Evolutionary conservation across 2,113 vertebrate species (phyloP), one percentile per base, ranked within the genome.

Genomic region (Nestor notabilis): DNA sequence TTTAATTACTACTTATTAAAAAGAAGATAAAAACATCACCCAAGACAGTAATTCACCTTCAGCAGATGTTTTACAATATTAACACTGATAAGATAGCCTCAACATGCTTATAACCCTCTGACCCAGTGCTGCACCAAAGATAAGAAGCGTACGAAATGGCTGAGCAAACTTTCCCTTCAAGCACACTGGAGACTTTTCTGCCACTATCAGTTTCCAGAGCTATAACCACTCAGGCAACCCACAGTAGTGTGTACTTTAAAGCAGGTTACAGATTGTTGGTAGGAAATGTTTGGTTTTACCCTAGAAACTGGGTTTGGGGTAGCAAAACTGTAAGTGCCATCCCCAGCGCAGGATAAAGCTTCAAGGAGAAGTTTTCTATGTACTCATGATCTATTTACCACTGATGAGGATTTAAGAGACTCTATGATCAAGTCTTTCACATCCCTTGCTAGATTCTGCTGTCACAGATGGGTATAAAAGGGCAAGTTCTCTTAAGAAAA

Each of bases 41-140:
- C 52, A 23, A 71, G 19, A 29, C 2, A 61, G 25, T 21, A 47
- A 65, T 8, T 68, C 28, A 21, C 58, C 33, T 50, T 50, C 41
- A 10, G 56, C 13, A 63, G 37, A 10, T 11, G 2, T 63, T 65
- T 83, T 50, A 0, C 5, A 43, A 19, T 2, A 6, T 3, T 35
- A 46, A 33, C 37, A 17, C 43, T 5, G 43, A 19, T 39, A n/a
- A 39, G 47, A 70, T 13, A 7, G 8, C n/a, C 44, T 70, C 78
- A 52, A 53, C 20, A 21, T 2, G 46, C 69, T 47, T 35, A 15
- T 3, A 41, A 53, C 8, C 24, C 47, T 58, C 43, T 27, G 49
- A 5, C 24, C 25, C 81, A 55, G 43, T 6, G 37, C 71, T n/a
- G 52, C 33, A 35, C 6, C 80, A 37, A 12, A 43, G 31, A 52